Evolutionary conservation across 2,113 vertebrate genomes (phyloP).

Genomic region (Setophaga kirtlandii): DNA sequence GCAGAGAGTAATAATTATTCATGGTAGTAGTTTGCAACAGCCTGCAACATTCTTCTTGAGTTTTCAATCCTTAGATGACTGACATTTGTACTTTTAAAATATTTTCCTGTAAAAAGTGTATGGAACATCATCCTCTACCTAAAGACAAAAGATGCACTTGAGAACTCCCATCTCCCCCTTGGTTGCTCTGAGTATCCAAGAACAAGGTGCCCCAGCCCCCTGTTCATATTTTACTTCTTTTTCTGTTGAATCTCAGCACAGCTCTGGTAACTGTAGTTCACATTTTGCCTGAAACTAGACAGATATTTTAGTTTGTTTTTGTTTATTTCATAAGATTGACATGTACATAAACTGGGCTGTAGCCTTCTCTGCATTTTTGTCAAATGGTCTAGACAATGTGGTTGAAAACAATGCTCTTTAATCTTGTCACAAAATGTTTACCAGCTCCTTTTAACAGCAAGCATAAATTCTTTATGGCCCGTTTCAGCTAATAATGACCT

Average conservation of each 20-base stretch:
- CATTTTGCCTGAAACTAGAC: neutral
- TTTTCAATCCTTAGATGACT: neutral
- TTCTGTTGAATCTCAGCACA: neutral
- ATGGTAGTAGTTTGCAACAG: neutral
- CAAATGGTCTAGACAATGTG: neutral
- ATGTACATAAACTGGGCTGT: neutral
- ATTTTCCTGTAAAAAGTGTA: neutral
- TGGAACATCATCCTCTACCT: neutral
- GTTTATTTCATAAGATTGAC: neutral
- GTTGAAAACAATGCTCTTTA: neutral
- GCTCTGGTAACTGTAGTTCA: neutral
- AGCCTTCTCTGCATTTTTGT: neutral
- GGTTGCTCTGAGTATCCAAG: neutral
- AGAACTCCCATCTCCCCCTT: neutral
- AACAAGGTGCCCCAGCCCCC: neutral
- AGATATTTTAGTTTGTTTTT: neutral
- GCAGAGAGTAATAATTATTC: neutral
- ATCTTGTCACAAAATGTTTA: conserved; percentile 2
- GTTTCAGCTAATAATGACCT: neutral
- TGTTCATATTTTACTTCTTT: neutral
- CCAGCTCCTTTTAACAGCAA: neutral
- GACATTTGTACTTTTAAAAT: neutral
- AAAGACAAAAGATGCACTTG: neutral
- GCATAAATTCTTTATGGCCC: neutral
- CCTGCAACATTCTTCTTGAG: neutral